A percentile compares a stretch with the other conserved stretches of the same genome.
These are phyloP conservation scores for Torymus tubicola DNA, from an alignment of 2,888 invertebrate species.

Conservation along the genomic window DNA sequence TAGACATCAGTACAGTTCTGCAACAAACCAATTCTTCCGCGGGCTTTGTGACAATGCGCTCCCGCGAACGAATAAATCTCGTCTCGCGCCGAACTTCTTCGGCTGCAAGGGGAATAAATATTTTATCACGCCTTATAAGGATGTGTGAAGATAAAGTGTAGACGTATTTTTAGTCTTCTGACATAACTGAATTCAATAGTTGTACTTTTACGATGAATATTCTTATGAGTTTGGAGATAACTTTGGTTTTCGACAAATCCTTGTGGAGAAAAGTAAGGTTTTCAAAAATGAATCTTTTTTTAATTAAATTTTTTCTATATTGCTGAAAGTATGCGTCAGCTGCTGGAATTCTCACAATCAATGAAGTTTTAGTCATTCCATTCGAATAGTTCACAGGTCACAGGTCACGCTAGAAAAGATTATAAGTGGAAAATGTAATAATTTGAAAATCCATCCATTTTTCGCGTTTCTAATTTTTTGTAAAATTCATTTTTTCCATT, in stretches of 20 bases:
- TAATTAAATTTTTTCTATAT: no score
- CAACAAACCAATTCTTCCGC: slow-evolving; percentile 7
- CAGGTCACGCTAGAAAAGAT: no score
- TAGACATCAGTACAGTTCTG: not conserved
- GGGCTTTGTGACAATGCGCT: not conserved
- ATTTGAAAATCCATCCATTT: no score
- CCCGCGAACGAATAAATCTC: slow-evolving; percentile 1
- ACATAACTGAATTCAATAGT: not conserved
- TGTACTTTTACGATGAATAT: not conserved
- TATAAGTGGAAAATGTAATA: no score
- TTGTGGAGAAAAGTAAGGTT: not conserved
- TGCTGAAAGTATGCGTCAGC: no score
- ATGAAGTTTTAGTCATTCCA: no score
- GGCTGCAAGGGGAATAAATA: slow-evolving; percentile 1
- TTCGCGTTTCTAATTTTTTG: no score
- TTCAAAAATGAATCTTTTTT: not conserved
- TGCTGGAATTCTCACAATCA: no score
- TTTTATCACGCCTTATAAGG: not conserved
- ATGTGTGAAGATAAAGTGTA: not conserved
- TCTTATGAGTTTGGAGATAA: not conserved
- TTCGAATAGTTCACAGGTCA: no score
- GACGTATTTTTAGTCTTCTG: no score
- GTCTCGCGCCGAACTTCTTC: not conserved
- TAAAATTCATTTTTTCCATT: no score
- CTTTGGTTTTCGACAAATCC: not conserved